Conservation (phyloP, 2,113 vertebrate genomes). For the Corythoichthys intestinalis region DNA sequence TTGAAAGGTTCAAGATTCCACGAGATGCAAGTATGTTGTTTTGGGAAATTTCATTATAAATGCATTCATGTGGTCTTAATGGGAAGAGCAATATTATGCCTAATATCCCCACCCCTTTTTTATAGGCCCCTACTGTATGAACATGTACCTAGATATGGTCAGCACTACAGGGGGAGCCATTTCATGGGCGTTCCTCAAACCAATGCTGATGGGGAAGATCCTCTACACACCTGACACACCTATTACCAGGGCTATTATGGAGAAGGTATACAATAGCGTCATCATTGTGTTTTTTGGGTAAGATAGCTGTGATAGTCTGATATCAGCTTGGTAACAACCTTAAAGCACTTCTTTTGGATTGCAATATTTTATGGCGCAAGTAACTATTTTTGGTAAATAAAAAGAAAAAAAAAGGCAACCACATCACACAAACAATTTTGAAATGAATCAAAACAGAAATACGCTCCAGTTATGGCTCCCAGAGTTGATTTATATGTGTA, state of each 20-base stretch:
- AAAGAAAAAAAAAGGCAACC: too few species aligned
- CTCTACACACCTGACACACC: constrained; percentile 84
- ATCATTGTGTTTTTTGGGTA: not conserved
- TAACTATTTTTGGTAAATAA: too few species aligned
- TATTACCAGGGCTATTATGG: constrained; percentile 81
- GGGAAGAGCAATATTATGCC: not conserved
- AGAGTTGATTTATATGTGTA: too few species aligned
- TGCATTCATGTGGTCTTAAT: not conserved
- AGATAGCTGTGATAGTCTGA: not conserved
- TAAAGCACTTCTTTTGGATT: not conserved
- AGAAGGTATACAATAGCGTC: constrained; percentile 73
- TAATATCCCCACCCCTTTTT: not conserved
- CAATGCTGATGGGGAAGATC: constrained; percentile 89
- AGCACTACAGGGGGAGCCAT: constrained; percentile 86
- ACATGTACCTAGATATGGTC: constrained; percentile 89
- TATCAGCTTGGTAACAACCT: not conserved
- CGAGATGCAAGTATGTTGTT: constrained; percentile 77
- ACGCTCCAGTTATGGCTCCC: too few species aligned
- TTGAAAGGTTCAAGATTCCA: constrained; percentile 88
- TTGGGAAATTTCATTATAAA: not conserved
- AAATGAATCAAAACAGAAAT: too few species aligned
- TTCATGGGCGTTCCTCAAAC: constrained; percentile 94
- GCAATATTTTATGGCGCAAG: too few species aligned
- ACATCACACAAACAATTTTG: too few species aligned
- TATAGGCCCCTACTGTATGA: constrained; percentile 84